Conservation (phyloP, 2,888 invertebrate genomes). For the Sicus ferrugineus region DNA sequence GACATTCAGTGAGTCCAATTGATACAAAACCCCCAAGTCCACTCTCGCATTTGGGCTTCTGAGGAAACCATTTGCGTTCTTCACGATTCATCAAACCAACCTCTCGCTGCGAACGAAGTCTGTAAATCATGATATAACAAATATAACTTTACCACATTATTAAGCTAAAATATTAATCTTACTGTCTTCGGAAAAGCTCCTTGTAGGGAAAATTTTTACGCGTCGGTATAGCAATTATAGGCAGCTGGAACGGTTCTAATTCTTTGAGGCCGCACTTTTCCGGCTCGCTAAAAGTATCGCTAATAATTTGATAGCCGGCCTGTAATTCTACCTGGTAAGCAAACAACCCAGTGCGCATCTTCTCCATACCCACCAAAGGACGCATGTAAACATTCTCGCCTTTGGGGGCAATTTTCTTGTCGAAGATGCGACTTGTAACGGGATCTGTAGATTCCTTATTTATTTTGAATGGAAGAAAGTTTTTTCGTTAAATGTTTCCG, state of each 20-base stretch:
- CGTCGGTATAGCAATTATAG: constrained; percentile 68
- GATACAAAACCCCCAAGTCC: constrained; percentile 67
- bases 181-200: constrained; percentile 66
- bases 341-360: constrained; percentile 67
- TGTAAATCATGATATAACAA: constrained; percentile 46
- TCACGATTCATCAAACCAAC: constrained; percentile 67
- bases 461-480: not conserved
- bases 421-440: constrained; percentile 67
- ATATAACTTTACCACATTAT: not conserved
- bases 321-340: constrained; percentile 71
- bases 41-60: constrained; percentile 67
- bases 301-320: constrained; percentile 70
- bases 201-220: constrained; percentile 69
- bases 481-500: too few species aligned
- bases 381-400: constrained; percentile 68
- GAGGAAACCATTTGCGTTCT: constrained; percentile 68
- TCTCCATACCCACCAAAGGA: constrained; percentile 68
- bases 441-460: constrained; percentile 68
- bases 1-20: constrained; percentile 68
- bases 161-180: constrained; percentile 26
- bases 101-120: constrained; percentile 71
- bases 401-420: constrained; percentile 68
- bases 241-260: constrained; percentile 69
- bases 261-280: constrained; percentile 72
- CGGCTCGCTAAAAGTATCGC: constrained; percentile 69